A percentile compares a stretch with the other conserved stretches of the same genome.
Evolutionary conservation across 2,888 invertebrate genomes (phyloP).

Genomic region (Entomobrya multifasciata): DNA sequence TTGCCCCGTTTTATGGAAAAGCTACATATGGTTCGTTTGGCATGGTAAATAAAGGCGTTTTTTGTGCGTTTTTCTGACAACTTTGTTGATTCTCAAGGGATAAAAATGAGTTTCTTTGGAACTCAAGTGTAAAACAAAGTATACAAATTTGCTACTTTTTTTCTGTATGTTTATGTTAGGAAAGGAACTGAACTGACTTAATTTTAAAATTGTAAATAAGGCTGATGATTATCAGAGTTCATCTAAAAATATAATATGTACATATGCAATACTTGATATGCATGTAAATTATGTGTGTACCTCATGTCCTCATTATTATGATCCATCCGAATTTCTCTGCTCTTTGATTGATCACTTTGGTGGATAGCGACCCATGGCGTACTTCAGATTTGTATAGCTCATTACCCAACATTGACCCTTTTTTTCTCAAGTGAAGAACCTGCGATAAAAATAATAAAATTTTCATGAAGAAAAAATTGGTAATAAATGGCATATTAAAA

Average conservation of each 20-base stretch:
- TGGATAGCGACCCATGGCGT: no score
- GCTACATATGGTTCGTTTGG: slow-evolving; percentile 11
- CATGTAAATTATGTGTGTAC: no score
- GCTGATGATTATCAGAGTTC: neutral
- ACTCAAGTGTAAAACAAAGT: neutral
- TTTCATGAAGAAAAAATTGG: slow-evolving; percentile 26
- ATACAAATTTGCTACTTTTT: neutral
- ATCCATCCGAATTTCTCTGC: no score
- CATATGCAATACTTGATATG: no score
- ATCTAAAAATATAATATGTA: neutral
- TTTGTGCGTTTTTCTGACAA: neutral
- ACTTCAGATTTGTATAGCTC: neutral
- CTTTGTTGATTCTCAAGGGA: neutral
- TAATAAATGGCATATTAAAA: slow-evolving; percentile 22
- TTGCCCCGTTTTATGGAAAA: no score
- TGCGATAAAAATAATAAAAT: slow-evolving; percentile 16
- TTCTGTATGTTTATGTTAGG: neutral
- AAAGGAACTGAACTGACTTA: no score
- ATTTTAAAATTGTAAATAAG: no score
- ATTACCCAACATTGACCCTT: slow-evolving; percentile 42
- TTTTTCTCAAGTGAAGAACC: slow-evolving; percentile 1
- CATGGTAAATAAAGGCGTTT: neutral
- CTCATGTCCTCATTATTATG: no score
- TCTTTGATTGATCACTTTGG: no score
- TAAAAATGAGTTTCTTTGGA: neutral